These are phyloP conservation scores for Lobophora halterata DNA, from an alignment of 2,888 invertebrate genomes.

Conservation along the genomic window DNA sequence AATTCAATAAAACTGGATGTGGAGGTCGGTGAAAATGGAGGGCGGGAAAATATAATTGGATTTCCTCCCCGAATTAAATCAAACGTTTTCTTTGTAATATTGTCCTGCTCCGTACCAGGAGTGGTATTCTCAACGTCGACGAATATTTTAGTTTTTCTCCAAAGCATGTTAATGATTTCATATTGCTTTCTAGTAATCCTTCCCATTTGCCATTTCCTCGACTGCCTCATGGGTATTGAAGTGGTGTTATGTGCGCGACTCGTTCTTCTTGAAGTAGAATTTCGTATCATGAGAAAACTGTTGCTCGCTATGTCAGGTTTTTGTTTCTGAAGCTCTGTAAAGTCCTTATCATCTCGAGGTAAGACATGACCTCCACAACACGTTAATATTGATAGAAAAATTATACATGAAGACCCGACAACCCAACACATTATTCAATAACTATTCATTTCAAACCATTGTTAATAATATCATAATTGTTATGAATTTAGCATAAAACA, in stretches of 20 bases:
- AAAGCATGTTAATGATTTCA: conserved; percentile 59
- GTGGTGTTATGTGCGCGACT: not conserved
- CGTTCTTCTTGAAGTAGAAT: not conserved
- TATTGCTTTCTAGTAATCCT: conserved; percentile 55
- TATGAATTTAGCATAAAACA: too few relatives aligned
- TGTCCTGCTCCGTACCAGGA: conserved; percentile 1
- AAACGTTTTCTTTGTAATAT: conserved; percentile 18
- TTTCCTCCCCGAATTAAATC: conserved; percentile 14
- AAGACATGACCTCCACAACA: conserved; percentile 1
- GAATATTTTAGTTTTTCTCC: conserved; percentile 57
- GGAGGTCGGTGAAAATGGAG: conserved; percentile 25
- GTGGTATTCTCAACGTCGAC: conserved; percentile 34
- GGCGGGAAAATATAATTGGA: conserved; percentile 16
- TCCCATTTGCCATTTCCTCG: conserved; percentile 47
- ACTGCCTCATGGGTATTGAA: not conserved
- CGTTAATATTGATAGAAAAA: conserved; percentile 5
- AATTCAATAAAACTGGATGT: conserved; percentile 67
- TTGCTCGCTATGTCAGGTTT: not conserved
- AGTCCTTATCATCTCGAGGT: not conserved
- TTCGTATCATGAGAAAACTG: not conserved
- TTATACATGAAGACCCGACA: not conserved
- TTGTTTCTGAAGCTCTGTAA: conserved; percentile 4
- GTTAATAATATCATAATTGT: too few relatives aligned
- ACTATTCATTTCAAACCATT: too few relatives aligned
- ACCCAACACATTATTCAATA: too few relatives aligned